phyloP scores from a whole-genome alignment of 2,113 vertebrate species.

The Tyto alba region DNA sequence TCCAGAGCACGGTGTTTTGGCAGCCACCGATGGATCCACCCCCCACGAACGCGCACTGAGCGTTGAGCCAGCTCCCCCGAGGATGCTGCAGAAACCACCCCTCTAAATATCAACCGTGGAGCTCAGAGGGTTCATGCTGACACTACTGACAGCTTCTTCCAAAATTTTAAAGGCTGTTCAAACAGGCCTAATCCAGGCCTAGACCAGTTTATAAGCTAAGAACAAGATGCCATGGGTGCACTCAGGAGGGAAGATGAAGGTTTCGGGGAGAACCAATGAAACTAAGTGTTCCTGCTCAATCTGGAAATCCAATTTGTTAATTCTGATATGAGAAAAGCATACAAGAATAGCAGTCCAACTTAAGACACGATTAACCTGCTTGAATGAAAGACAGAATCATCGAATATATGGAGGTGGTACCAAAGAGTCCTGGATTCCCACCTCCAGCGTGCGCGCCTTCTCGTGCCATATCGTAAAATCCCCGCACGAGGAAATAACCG shows the following conservation, averaged over 20 bases:
- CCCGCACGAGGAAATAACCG: neutral
- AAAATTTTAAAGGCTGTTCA: neutral
- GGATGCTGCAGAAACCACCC: neutral
- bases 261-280: neutral
- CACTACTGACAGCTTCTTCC: neutral
- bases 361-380: neutral
- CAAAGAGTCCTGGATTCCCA: neutral
- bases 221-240: neutral
- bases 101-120: neutral
- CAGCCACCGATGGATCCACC: too few relatives aligned
- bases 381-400: neutral
- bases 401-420: neutral
- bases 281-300: neutral
- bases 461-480: fast-evolving
- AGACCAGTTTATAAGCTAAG: neutral
- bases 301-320: neutral
- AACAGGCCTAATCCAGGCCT: neutral
- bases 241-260: too few relatives aligned
- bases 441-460: fast-evolving
- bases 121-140: neutral
- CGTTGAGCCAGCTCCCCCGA: neutral
- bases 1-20: neutral
- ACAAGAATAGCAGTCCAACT: neutral
- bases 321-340: neutral
- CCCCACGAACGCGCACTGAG: fast-evolving